A percentile compares a stretch with the other conserved stretches of the same genome.
Conservation (phyloP, 2,888 invertebrate genomes). For the Parnassius smintheus region DNA sequence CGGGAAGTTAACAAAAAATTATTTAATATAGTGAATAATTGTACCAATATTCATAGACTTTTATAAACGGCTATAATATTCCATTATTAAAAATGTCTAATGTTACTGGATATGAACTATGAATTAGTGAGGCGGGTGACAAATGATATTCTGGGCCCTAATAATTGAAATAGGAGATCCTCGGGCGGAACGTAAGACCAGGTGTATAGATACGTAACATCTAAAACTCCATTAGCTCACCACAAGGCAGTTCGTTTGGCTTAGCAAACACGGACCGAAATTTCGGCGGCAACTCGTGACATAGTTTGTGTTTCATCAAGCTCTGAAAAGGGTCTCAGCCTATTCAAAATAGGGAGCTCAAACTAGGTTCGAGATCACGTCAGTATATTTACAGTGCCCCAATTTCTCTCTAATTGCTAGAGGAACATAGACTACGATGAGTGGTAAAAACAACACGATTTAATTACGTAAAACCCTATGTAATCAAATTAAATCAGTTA, state of each 20-base stretch:
- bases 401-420: constrained; percentile 55
- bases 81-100: background rate
- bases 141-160: constrained; percentile 1
- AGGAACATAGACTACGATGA: too few relatives aligned
- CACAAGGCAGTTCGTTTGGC: constrained; percentile 59
- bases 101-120: constrained; percentile 3
- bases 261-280: constrained; percentile 61
- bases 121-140: constrained; percentile 6
- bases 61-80: background rate
- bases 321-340: constrained; percentile 56
- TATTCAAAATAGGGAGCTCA: constrained; percentile 57
- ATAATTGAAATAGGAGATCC: constrained; percentile 10
- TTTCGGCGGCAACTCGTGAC: constrained; percentile 68
- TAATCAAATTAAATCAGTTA: too few relatives aligned
- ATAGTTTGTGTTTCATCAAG: constrained; percentile 77
- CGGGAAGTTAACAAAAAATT: too few relatives aligned
- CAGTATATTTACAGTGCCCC: constrained; percentile 51
- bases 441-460: too few relatives aligned
- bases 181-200: background rate
- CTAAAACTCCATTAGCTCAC: constrained; percentile 55
- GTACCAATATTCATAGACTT: too few relatives aligned
- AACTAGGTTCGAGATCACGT: constrained; percentile 57
- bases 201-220: constrained; percentile 34
- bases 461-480: too few relatives aligned
- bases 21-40: too few relatives aligned